These are phyloP conservation scores for Malachius bipustulatus DNA, from an alignment of 2,888 invertebrate genomes.

Conservation along the genomic window DNA sequence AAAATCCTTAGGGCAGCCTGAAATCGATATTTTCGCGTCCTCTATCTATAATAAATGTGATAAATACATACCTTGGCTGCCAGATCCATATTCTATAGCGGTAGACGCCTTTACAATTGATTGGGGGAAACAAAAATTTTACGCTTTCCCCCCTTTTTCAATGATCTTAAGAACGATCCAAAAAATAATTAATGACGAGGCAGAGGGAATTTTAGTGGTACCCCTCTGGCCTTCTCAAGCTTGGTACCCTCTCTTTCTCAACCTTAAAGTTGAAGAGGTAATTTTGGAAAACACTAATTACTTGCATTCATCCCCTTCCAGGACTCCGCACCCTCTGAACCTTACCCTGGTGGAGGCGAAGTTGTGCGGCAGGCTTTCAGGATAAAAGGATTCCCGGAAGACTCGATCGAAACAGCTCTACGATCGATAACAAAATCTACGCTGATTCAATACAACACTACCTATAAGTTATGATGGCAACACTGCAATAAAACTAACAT, in stretches of 20 bases:
- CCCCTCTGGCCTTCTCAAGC: conserved; percentile 9
- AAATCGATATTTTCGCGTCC: conserved; percentile 10
- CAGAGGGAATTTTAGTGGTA: conserved; percentile 8
- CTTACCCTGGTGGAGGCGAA: conserved; percentile 10
- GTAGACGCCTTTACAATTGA: conserved; percentile 14
- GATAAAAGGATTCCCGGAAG: conserved; percentile 4
- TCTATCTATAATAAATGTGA: conserved; percentile 11
- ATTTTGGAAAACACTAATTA: conserved; percentile 6
- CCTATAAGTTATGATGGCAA: conserved; percentile 12
- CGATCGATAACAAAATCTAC: conserved; percentile 11
- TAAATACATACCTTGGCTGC: conserved; percentile 9
- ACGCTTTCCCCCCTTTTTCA: conserved; percentile 10
- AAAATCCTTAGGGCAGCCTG: conserved; percentile 4
- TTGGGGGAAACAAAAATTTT: conserved; percentile 8
- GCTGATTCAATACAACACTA: conserved; percentile 8
- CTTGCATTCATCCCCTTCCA: conserved; percentile 4
- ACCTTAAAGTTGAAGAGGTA: conserved; percentile 5
- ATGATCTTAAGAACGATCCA: conserved; percentile 5
- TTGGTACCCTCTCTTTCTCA: conserved; percentile 8
- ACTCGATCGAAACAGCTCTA: conserved; percentile 11
- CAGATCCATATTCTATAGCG: conserved; percentile 10
- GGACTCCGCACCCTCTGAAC: conserved; percentile 3
- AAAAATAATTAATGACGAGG: conserved; percentile 8
- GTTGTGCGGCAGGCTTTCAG: conserved; percentile 7
- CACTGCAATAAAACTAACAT: conserved; percentile 7